Base-by-base conservation (phyloP, 2,888 invertebrate genomes). In the Lasioglossum zephyrum region DNA sequence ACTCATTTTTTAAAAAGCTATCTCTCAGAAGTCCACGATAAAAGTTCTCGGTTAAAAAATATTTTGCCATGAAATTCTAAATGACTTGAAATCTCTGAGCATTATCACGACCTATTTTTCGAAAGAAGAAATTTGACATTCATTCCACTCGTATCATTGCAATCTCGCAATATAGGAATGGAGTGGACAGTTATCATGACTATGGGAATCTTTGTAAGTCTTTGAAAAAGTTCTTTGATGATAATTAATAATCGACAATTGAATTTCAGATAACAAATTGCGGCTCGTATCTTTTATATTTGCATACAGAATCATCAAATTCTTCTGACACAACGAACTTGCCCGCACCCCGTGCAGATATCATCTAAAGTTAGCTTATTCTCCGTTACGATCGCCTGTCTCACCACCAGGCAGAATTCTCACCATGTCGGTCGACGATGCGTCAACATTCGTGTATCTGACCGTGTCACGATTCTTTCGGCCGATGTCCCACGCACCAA, bases 401-500 rank as follows among this genome's bases (percentile, higher is more conserved):
- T 94, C 95, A 66, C 91, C 90, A 31, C 91, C 91, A 9, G 93
- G 88, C 74, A 95, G 87, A 91, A 95, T 95, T 92, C 93, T 93
- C 72, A 95, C 93, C 53, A 94, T 91, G 86, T 95, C 95, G 88
- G 94, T 93, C 60, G 92, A 93, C 18, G 94, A 93, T 70, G 94
- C 94, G 22, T 94, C 91, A 73, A 95, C 94, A 88, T 94, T 95
- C 78, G 92, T 94, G 84, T 95, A 95, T 70, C 93, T 92, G 72
- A 95, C 94, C 16, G 94, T 94, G 77, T 94, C 94, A 4, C 91
- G 87, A 13, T 92, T 92, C 44, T 92, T 93, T 87, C 92, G 92
- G 73, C 92, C 92, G 41, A 93, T 89, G 31, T 91, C 88, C 93
- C 94, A 94, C 57, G 93, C 92, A 8, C 91, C 87, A 66, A 94